Conservation (phyloP, 2,113 vertebrate genomes). For the Diphyllodes magnificus region DNA sequence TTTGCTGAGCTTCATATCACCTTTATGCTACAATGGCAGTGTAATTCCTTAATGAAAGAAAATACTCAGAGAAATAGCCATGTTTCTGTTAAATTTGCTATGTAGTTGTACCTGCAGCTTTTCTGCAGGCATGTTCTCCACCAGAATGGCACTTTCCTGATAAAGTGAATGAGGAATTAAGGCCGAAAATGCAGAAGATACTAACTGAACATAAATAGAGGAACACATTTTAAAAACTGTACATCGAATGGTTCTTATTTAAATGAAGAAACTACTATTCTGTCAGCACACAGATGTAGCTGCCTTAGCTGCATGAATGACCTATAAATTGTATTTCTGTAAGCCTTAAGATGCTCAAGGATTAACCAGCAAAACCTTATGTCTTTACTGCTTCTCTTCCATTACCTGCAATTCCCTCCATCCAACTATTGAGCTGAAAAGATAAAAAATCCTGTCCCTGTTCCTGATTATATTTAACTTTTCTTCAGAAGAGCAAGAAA, state of each 20-base stretch:
- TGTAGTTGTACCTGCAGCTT: neutral
- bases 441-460: neutral
- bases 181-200: neutral
- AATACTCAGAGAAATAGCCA: neutral
- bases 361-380: neutral
- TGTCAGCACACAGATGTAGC: neutral
- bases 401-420: neutral
- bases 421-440: neutral
- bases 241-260: neutral
- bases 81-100: neutral
- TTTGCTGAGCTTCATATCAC: neutral
- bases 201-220: neutral
- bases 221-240: neutral
- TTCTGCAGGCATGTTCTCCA: neutral
- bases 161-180: neutral
- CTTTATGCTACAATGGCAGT: neutral
- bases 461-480: slow-evolving; percentile 47
- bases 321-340: neutral
- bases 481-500: slow-evolving; percentile 83
- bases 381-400: neutral
- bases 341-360: neutral
- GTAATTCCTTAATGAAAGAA: neutral
- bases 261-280: neutral
- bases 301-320: neutral
- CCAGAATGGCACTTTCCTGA: neutral